Percentiles rank a stretch among this genome's conserved stretches.
Evolutionary conservation across 1,140 invertebrate genomes (phyloP).

Genomic region (Mamestra configurata): DNA sequence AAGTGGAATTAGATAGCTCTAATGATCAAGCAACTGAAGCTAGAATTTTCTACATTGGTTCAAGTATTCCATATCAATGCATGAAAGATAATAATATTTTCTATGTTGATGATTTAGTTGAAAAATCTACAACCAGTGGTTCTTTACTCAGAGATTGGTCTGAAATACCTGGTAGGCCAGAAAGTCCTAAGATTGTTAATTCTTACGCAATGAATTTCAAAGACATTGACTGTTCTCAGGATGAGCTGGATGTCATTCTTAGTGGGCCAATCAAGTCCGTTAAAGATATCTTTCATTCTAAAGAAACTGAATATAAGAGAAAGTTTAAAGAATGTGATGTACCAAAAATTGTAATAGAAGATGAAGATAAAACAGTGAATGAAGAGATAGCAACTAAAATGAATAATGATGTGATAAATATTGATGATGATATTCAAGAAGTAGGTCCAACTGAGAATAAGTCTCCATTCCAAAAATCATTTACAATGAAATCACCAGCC

Average conservation of each 20-base stretch:
- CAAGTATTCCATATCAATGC: conserved; percentile 68
- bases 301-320: conserved; percentile 55
- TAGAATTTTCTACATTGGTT: conserved; percentile 66
- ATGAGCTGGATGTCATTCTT: conserved; percentile 77
- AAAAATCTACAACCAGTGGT: conserved; percentile 66
- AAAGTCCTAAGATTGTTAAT: conserved; percentile 70
- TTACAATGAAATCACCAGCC: neutral
- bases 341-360: conserved; percentile 8
- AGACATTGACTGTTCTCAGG: conserved; percentile 70
- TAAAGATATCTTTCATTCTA: conserved; percentile 66
- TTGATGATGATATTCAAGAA: neutral
- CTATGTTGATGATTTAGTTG: conserved; percentile 80
- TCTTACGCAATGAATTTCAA: conserved; percentile 65
- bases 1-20: conserved; percentile 20
- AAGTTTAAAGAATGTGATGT: neutral
- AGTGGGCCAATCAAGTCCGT: conserved; percentile 69
- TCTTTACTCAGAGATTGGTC: conserved; percentile 84
- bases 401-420: neutral
- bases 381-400: neutral
- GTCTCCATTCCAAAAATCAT: neutral
- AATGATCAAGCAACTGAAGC: conserved; percentile 40
- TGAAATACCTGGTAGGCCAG: conserved; percentile 82
- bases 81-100: conserved; percentile 80
- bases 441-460: neutral
- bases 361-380: neutral